Conservation (phyloP, 2,113 vertebrate species). For the Odocoileus virginianus region DNA sequence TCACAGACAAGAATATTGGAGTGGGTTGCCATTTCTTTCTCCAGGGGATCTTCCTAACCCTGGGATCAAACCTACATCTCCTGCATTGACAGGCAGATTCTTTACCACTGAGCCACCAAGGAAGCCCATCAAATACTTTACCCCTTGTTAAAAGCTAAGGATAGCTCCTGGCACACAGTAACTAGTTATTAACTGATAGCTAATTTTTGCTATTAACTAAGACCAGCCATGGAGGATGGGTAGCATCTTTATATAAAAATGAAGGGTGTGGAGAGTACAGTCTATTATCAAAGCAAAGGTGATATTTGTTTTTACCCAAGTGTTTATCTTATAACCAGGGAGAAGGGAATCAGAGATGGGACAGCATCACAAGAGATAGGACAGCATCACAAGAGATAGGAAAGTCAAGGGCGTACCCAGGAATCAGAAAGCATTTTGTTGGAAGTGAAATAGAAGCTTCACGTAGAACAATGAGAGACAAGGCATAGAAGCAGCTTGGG, state of each 20-base stretch:
- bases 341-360: not conserved
- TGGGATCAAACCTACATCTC: not conserved
- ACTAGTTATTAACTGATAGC: not conserved
- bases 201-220: not conserved
- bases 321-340: not conserved
- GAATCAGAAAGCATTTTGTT: not conserved
- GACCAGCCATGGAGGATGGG: not conserved
- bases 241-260: not conserved
- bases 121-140: not conserved
- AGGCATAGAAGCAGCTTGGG: not conserved
- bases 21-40: not conserved
- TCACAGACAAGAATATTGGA: not conserved
- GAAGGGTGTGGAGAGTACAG: not conserved
- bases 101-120: not conserved
- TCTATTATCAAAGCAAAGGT: not conserved
- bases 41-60: not conserved
- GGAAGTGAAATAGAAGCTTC: not conserved
- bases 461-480: not conserved
- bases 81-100: not conserved
- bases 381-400: not conserved
- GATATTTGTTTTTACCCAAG: not conserved
- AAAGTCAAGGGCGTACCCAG: not conserved
- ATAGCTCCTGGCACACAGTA: not conserved
- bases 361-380: not conserved
- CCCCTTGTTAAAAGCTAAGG: not conserved